A percentile compares a stretch with the other conserved stretches of the same genome.
These are phyloP conservation scores for Catagonus wagneri DNA, from an alignment of 2,113 vertebrate species.

Conservation along the genomic window DNA sequence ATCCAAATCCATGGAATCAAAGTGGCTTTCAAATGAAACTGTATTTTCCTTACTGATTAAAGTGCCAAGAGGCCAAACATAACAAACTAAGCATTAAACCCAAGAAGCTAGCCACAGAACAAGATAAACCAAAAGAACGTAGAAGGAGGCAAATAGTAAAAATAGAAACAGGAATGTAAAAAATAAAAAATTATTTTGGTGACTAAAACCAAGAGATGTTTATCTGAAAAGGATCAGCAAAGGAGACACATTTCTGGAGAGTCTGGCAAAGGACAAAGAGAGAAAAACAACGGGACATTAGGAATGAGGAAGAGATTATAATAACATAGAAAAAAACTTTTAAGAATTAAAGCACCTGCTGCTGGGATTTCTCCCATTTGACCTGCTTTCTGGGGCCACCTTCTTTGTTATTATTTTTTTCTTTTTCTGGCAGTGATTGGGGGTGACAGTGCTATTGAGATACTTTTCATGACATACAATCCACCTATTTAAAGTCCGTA, in stretches of 20 bases:
- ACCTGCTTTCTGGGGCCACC: background rate
- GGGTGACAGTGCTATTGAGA: background rate
- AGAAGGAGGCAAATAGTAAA: background rate
- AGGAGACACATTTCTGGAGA: background rate
- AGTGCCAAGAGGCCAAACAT: background rate
- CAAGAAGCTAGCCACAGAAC: background rate
- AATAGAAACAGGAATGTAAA: background rate
- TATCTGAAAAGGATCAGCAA: background rate
- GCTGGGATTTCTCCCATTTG: too few species aligned
- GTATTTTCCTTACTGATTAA: background rate
- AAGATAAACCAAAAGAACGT: background rate
- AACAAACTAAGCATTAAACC: background rate
- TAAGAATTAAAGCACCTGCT: background rate
- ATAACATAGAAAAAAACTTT: background rate
- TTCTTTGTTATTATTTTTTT: background rate
- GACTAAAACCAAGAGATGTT: background rate
- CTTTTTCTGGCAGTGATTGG: background rate
- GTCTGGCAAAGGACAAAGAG: background rate
- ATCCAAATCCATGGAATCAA: background rate
- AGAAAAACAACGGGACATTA: too few species aligned
- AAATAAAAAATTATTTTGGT: background rate
- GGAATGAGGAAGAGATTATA: background rate
- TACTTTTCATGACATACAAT: background rate
- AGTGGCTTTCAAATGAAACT: background rate
- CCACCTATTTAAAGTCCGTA: background rate